phyloP scores from a whole-genome alignment of 2,797 vertebrate genomes.

The Sebastes cheni region DNA sequence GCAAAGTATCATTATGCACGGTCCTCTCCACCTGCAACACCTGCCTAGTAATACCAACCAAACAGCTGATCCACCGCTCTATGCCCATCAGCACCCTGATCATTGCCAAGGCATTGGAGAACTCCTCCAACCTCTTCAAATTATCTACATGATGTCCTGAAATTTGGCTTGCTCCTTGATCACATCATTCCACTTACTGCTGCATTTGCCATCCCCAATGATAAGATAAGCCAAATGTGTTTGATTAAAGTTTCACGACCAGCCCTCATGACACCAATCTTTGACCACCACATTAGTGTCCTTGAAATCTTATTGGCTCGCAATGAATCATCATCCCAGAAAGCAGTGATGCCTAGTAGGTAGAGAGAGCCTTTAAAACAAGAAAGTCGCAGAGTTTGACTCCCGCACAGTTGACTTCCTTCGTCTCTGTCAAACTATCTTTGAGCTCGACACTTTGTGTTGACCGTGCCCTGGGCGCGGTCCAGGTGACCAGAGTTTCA shows the following conservation, averaged over 20 bases:
- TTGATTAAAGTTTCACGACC: slow-evolving; percentile 30
- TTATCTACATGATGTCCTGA: slow-evolving; percentile 37
- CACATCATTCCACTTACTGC: slow-evolving; percentile 30
- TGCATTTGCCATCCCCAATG: slow-evolving; percentile 24
- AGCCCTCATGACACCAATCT: neutral
- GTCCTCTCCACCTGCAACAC: slow-evolving; percentile 53
- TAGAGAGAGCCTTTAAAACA: neutral
- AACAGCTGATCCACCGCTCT: slow-evolving; percentile 53
- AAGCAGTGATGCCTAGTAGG: neutral
- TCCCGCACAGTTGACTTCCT: neutral
- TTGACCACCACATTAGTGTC: slow-evolving; percentile 3
- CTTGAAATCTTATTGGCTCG: slow-evolving; percentile 3
- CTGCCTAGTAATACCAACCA: slow-evolving; percentile 49
- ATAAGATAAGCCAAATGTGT: slow-evolving; percentile 27
- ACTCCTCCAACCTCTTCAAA: slow-evolving; percentile 35
- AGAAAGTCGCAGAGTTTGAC: neutral
- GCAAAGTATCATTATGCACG: slow-evolving; percentile 44
- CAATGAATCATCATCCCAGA: slow-evolving; percentile 10
- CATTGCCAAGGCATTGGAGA: slow-evolving; percentile 24
- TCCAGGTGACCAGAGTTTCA: neutral
- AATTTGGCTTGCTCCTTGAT: slow-evolving; percentile 37
- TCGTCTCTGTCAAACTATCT: neutral
- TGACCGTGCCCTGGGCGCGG: neutral
- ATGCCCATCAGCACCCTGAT: slow-evolving; percentile 15
- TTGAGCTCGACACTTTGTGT: neutral